These are phyloP conservation scores for Fregetta grallaria DNA, from an alignment of 2,113 vertebrate species.

Conservation along the genomic window DNA sequence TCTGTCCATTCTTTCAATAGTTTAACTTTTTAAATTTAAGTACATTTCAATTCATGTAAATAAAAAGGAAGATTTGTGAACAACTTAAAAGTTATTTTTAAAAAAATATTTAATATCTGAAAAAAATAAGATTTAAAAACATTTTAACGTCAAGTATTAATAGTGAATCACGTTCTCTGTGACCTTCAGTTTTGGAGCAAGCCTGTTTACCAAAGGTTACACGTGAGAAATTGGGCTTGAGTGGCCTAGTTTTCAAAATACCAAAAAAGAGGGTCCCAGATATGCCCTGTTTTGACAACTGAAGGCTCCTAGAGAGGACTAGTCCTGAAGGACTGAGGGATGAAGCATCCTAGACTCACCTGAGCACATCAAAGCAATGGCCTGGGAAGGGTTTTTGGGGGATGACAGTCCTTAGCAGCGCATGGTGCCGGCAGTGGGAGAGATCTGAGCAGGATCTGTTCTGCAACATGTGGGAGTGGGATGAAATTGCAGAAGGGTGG, in stretches of 20 bases:
- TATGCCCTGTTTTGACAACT: background rate
- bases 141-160: background rate
- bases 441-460: background rate
- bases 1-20: background rate
- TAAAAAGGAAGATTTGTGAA: background rate
- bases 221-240: background rate
- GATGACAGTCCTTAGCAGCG: background rate
- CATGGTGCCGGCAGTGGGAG: background rate
- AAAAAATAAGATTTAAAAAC: background rate
- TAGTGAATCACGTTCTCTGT: background rate
- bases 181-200: background rate
- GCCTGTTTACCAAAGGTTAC: background rate
- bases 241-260: background rate
- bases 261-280: background rate
- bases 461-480: background rate
- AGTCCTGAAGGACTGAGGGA: background rate
- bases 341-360: background rate
- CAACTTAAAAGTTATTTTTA: background rate
- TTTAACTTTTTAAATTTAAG: background rate
- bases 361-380: background rate
- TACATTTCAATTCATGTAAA: background rate
- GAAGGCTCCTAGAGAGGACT: background rate
- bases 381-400: background rate
- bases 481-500: background rate
- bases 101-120: background rate